A percentile compares a stretch with the other conserved stretches of the same genome.
These are phyloP conservation scores for Drosophila persimilis DNA, from an alignment of 1,140 invertebrate genomes.

Conservation along the genomic window DNA sequence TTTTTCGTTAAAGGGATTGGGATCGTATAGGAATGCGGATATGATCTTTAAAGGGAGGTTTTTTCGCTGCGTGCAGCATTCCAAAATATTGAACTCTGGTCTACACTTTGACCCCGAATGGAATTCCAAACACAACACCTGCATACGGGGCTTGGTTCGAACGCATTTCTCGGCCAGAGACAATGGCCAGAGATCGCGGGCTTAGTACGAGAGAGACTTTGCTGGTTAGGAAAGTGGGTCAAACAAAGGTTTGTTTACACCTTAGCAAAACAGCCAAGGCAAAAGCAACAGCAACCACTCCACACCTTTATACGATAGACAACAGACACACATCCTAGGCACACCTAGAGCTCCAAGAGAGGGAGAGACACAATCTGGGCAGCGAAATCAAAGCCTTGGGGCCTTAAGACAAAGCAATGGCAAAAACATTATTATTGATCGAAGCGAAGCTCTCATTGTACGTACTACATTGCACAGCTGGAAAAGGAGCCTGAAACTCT, in stretches of 20 bases:
- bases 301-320: slow-evolving; percentile 37
- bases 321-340: slow-evolving; percentile 46
- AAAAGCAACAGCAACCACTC: slow-evolving; percentile 2
- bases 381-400: slow-evolving; percentile 51
- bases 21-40: too few species aligned
- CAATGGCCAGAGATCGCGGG: slow-evolving; percentile 27
- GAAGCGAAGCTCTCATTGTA: slow-evolving; percentile 35
- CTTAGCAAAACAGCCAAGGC: slow-evolving; percentile 13
- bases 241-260: slow-evolving; percentile 52
- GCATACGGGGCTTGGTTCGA: slow-evolving; percentile 42
- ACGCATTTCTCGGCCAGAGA: slow-evolving; percentile 43
- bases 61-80: not conserved
- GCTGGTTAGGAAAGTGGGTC: slow-evolving; percentile 48
- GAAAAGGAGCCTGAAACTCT: slow-evolving; percentile 29
- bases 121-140: slow-evolving; percentile 44
- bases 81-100: slow-evolving; percentile 31
- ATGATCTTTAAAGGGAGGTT: not conserved
- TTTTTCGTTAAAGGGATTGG: not conserved
- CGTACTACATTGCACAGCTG: slow-evolving; percentile 35
- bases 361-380: slow-evolving; percentile 35
- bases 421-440: slow-evolving; percentile 41
- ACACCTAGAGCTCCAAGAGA: slow-evolving; percentile 35
- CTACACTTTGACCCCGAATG: slow-evolving; percentile 38
- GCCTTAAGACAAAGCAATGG: slow-evolving; percentile 41
- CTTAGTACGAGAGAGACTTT: slow-evolving; percentile 25